Conservation (phyloP, 2,113 vertebrate genomes). For the Cynoglossus semilaevis region DNA sequence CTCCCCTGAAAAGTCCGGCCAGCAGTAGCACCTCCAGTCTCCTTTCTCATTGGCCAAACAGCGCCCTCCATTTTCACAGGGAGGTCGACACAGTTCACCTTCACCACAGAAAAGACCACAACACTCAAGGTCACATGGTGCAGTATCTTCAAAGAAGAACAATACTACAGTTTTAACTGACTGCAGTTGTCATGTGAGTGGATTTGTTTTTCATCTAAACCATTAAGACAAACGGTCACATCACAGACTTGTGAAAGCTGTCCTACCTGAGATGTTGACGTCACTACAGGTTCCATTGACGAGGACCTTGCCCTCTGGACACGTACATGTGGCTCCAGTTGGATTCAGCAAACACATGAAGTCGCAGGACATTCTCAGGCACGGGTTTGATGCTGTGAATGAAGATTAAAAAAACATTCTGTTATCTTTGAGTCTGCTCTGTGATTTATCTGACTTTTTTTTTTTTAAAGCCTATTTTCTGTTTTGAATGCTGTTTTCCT, state of each 20-base stretch:
- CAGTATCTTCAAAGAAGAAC: too few relatives aligned
- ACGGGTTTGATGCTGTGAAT: constrained; percentile 87
- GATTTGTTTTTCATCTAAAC: too few relatives aligned
- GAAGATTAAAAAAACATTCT: constrained; percentile 2
- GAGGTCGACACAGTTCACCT: constrained; percentile 90
- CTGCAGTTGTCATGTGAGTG: too few relatives aligned
- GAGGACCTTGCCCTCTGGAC: constrained; percentile 91
- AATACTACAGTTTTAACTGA: too few relatives aligned
- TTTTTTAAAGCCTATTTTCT: too few relatives aligned
- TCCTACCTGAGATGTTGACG: constrained; percentile 82
- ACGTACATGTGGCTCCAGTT: constrained; percentile 86
- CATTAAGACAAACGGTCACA: too few relatives aligned
- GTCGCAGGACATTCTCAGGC: constrained; percentile 86
- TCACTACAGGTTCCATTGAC: constrained; percentile 90
- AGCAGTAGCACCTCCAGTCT: constrained; percentile 91
- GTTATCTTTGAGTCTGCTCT: constrained; percentile 5
- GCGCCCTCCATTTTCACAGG: constrained; percentile 93
- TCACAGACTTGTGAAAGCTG: background rate
- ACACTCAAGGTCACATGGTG: constrained; percentile 10
- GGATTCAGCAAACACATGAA: constrained; percentile 96
- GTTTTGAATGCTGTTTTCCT: constrained; percentile 26
- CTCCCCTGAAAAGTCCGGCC: constrained; percentile 95
- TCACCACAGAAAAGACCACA: constrained; percentile 36
- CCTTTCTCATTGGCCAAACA: constrained; percentile 95
- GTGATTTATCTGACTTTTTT: too few relatives aligned